A percentile compares a stretch with the other conserved stretches of the same genome.
phyloP scores from a whole-genome alignment of 2,113 vertebrate species.

The Ciconia maguari region DNA sequence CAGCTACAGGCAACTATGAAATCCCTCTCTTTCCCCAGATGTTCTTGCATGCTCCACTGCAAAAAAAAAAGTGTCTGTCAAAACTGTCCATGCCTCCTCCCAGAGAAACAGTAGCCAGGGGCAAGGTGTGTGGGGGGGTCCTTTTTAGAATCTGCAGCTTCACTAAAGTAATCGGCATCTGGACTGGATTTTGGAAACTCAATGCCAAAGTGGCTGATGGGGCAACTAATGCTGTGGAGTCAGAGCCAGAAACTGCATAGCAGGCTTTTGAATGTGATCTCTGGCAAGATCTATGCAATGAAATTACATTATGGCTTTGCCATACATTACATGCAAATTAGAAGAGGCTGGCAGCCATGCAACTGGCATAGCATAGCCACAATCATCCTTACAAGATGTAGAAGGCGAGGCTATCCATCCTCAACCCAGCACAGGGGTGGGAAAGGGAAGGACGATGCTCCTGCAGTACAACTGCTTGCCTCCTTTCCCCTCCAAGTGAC shows the following conservation, averaged over 20 bases:
- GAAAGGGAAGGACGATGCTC: background rate
- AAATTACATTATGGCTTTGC: conserved; percentile 19
- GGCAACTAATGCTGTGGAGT: background rate
- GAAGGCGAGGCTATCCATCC: background rate
- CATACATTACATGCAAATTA: conserved; percentile 49
- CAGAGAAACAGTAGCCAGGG: background rate
- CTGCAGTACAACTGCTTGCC: background rate
- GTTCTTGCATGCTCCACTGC: background rate
- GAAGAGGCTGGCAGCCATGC: conserved; percentile 18
- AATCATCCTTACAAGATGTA: background rate
- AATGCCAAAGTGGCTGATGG: background rate
- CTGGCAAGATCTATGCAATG: background rate
- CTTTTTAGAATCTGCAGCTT: conserved; percentile 2
- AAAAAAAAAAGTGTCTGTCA: background rate
- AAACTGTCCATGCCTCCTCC: background rate
- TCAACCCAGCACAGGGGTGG: background rate
- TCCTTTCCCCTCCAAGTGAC: background rate
- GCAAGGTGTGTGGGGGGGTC: background rate
- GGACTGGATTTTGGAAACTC: background rate
- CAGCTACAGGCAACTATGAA: background rate
- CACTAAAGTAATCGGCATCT: conserved; percentile 23
- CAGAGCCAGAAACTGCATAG: conserved; percentile 6
- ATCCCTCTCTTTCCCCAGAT: background rate
- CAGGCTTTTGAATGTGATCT: background rate
- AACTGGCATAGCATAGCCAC: background rate